These are phyloP conservation scores for Arvicanthis niloticus DNA, from an alignment of 2,113 vertebrate genomes.

Conservation along the genomic window DNA sequence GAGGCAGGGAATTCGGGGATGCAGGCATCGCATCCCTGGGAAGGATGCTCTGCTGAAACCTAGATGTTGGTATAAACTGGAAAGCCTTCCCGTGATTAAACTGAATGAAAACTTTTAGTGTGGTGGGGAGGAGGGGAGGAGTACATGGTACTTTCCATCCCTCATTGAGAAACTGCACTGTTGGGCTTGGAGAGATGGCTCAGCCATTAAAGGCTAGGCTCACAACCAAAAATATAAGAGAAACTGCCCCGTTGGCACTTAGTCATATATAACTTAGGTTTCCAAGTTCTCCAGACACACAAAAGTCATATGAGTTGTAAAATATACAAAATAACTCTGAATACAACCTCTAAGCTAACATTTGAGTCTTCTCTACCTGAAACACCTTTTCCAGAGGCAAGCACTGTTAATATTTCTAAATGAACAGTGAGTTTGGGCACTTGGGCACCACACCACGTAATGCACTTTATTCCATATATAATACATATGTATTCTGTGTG, in stretches of 20 bases:
- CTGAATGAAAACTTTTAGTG: slow-evolving; percentile 1
- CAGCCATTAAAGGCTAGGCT: too few relatives aligned
- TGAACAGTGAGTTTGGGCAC: neutral
- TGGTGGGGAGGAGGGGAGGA: too few relatives aligned
- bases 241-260: neutral
- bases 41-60: neutral
- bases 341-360: neutral
- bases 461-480: neutral
- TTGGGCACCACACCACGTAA: too few relatives aligned
- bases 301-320: neutral
- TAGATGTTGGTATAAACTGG: neutral
- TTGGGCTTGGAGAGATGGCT: neutral
- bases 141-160: neutral
- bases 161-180: neutral
- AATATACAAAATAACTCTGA: neutral
- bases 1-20: neutral
- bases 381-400: neutral
- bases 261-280: neutral
- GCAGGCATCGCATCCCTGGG: neutral
- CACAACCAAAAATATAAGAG: too few relatives aligned
- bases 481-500: neutral
- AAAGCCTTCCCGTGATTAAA: slow-evolving; percentile 24
- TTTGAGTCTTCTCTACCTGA: neutral
- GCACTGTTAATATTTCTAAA: neutral
- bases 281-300: slow-evolving; percentile 3